Evolutionary conservation across 2,113 vertebrate genomes (phyloP), one percentile per base, ranked within the genome.

Genomic region (Maccullochella peelii): DNA sequence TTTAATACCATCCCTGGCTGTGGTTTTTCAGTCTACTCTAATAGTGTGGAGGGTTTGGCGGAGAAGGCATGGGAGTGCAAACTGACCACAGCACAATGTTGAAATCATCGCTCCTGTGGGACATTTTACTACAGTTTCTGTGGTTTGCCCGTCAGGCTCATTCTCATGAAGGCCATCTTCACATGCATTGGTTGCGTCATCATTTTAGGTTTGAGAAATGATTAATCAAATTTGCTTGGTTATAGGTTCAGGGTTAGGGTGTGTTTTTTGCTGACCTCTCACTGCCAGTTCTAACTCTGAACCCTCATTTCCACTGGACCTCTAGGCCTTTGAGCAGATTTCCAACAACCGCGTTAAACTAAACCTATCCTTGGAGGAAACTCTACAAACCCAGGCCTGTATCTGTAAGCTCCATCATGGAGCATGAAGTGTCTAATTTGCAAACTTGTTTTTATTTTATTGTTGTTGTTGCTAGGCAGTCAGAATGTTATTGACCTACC

Each of bases 71-170:
- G 52, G 8, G 63, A 84, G 58, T 73, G 38, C 75, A 77, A 84
- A 85, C 57, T 81, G 83, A 86, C 78, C 80, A 82, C 84, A 73
- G 70, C 72, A 77, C 50, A 67, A 76, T 84, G 81, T 50, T 87
- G 74, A 86, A 82, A 84, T 85, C 69, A 73, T 73, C 30, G 69
- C 75, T 88, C 85, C 78, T 71, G 57, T 47, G 88, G 80, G 92
- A 92, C 79, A 63, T 91, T 93, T 94, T 89, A 86, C 85, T 89
- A 47, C 66, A 80, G 36, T 91, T 92, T 69, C 71, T 83, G 71
- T 62, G 80, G 71, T 77, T 79, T 82, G 74, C 82, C 82, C 38
- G 54, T 75, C 49, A 33, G 71, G 65, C 66, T 78, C 36, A 23
- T 75, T 85, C 80, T 87, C 83, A 71, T 77, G 33, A 84, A 85